Conservation (phyloP, 2,888 invertebrate species). For the Drosophila lacicola region DNA sequence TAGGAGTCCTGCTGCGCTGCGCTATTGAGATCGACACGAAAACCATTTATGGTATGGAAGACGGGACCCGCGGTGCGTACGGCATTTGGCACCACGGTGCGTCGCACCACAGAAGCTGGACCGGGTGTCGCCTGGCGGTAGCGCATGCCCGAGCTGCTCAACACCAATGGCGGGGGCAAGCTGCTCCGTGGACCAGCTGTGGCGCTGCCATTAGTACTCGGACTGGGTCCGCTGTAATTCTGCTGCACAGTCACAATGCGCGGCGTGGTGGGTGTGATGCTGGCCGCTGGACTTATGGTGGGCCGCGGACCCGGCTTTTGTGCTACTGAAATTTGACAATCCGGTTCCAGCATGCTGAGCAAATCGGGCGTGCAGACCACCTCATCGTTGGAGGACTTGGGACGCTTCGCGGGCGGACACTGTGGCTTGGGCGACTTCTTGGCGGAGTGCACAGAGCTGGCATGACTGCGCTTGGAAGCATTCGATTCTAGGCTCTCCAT, state of each 20-base stretch:
- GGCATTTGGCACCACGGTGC: slow-evolving; percentile 76
- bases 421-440: slow-evolving; percentile 57
- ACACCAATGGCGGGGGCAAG: slow-evolving; percentile 80
- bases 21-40: slow-evolving; percentile 85
- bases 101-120: slow-evolving; percentile 60
- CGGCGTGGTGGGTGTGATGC: slow-evolving; percentile 53
- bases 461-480: slow-evolving; percentile 73
- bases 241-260: slow-evolving; percentile 71
- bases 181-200: slow-evolving; percentile 42
- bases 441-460: slow-evolving; percentile 47
- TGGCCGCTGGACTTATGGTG: slow-evolving; percentile 15
- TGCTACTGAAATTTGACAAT: slow-evolving; percentile 82
- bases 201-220: slow-evolving; percentile 27
- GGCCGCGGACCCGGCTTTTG: slow-evolving; percentile 56
- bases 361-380: slow-evolving; percentile 88
- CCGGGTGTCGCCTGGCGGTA: slow-evolving; percentile 67
- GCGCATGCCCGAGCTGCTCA: slow-evolving; percentile 79
- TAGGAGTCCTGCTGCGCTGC: slow-evolving; percentile 85
- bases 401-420: slow-evolving; percentile 59
- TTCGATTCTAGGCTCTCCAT: slow-evolving; percentile 81
- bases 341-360: slow-evolving; percentile 83
- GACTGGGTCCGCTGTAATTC: slow-evolving; percentile 53
- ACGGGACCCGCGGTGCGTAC: slow-evolving; percentile 78
- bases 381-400: slow-evolving; percentile 83
- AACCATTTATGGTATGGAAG: slow-evolving; percentile 85